These are phyloP conservation scores for Gallinago paraguaiae DNA, from an alignment of 2,113 vertebrate genomes.

Conservation along the genomic window DNA sequence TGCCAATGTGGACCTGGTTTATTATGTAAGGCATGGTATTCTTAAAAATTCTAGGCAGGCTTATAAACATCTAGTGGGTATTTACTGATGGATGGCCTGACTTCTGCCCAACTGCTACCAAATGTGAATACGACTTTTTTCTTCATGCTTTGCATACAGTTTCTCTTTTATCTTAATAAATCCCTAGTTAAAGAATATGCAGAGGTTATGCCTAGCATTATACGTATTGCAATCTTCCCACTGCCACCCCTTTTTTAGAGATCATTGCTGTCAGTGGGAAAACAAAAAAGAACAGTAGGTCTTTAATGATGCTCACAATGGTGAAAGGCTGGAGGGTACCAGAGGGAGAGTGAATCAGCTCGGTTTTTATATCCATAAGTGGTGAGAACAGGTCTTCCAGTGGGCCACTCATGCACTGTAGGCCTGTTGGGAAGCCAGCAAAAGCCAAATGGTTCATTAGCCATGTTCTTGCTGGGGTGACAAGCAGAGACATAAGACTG, in stretches of 20 bases:
- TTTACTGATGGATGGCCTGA: not conserved
- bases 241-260: not conserved
- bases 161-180: not conserved
- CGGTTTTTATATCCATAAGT: not conserved
- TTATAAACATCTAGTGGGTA: not conserved
- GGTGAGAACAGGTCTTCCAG: not conserved
- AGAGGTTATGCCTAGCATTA: not conserved
- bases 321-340: not conserved
- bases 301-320: not conserved
- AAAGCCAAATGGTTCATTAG: not conserved
- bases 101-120: not conserved
- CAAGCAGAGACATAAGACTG: not conserved
- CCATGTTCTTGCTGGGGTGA: not conserved
- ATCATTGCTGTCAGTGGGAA: not conserved
- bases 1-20: not conserved
- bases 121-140: not conserved
- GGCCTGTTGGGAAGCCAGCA: not conserved
- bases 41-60: not conserved
- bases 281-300: not conserved
- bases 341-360: not conserved
- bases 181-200: not conserved
- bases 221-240: not conserved
- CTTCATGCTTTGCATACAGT: not conserved
- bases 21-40: not conserved
- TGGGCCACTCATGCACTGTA: not conserved